Percentiles rank a stretch among this genome's conserved stretches.
Evolutionary conservation across 1,140 invertebrate genomes (phyloP).

Genomic region (Hypsibius dujardini): DNA sequence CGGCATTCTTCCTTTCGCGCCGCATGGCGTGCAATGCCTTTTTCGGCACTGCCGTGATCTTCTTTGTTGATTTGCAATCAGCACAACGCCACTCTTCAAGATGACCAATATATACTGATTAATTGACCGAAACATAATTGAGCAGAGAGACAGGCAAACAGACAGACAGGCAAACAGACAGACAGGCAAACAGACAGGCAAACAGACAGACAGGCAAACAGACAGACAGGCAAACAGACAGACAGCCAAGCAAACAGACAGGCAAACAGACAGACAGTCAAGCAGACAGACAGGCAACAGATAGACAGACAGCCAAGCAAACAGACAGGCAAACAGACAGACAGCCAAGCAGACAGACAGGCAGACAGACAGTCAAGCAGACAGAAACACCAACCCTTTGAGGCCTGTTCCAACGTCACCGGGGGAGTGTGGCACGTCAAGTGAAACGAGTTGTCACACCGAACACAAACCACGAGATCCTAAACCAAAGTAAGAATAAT

Average conservation of each 20-base stretch:
- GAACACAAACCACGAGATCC: conserved; percentile 19
- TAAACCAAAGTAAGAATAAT: neutral
- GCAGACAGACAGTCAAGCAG: neutral
- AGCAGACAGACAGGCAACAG: too few species aligned
- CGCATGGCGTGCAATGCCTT: too few species aligned
- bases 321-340: neutral
- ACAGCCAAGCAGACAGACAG: neutral
- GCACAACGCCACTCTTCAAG: too few species aligned
- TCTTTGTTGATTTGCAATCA: too few species aligned
- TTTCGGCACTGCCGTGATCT: too few species aligned
- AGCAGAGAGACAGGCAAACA: too few species aligned
- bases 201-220: neutral
- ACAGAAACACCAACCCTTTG: neutral
- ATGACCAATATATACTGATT: too few species aligned
- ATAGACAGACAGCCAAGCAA: neutral
- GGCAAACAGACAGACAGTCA: too few species aligned
- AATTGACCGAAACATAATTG: too few species aligned
- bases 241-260: neutral
- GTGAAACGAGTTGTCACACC: conserved; percentile 21
- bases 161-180: too few species aligned
- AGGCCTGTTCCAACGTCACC: neutral
- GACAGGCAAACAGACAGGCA: too few species aligned
- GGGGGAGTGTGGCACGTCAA: conserved; percentile 19
- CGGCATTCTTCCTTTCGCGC: too few species aligned
- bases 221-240: neutral